A percentile compares a stretch with the other conserved stretches of the same genome.
phyloP scores from a whole-genome alignment of 2,888 invertebrate genomes.

The Eupithecia dodoneata region DNA sequence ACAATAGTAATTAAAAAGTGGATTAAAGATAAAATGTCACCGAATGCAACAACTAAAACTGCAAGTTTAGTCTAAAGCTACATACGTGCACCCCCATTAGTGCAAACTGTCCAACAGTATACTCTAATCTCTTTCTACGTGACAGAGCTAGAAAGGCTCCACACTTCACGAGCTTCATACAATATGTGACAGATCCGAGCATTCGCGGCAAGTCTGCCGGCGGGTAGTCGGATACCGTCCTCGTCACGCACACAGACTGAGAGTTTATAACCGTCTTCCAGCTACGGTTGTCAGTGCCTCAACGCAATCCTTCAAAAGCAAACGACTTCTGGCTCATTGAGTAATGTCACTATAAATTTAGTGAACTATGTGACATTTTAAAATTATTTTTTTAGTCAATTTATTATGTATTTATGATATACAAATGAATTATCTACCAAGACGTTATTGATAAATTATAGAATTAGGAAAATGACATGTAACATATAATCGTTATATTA shows the following conservation, averaged over 20 bases:
- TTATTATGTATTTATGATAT: too few species aligned
- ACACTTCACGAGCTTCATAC: not conserved
- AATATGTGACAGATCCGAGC: not conserved
- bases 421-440: too few species aligned
- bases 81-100: not conserved
- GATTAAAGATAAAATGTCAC: too few species aligned
- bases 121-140: not conserved
- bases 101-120: not conserved
- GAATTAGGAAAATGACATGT: too few species aligned
- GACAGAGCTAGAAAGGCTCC: not conserved
- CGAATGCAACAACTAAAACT: too few species aligned
- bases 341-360: too few species aligned
- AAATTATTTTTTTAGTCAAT: too few species aligned
- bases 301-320: not conserved
- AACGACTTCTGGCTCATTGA: not conserved
- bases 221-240: not conserved
- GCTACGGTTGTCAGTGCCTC: not conserved
- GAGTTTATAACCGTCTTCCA: not conserved
- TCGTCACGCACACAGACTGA: too few species aligned
- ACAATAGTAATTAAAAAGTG: too few species aligned
- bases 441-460: too few species aligned
- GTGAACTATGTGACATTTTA: too few species aligned
- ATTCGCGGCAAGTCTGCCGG: not conserved
- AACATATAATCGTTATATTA: too few species aligned
- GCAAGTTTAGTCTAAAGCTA: not conserved